Conservation (phyloP, 2,113 vertebrate genomes). For the Noctilio leporinus region DNA sequence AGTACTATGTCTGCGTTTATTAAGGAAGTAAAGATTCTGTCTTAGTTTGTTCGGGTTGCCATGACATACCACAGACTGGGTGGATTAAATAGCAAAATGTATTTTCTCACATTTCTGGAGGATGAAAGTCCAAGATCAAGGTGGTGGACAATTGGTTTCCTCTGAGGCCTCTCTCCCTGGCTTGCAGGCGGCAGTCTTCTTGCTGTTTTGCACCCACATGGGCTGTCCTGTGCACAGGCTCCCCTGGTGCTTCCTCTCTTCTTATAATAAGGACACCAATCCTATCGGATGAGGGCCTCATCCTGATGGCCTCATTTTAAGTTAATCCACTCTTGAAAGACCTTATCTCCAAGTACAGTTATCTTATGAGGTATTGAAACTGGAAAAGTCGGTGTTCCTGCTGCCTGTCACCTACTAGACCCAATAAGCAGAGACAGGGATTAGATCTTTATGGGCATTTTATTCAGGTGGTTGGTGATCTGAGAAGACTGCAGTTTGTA, state of each 20-base stretch:
- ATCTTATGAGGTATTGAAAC: not conserved
- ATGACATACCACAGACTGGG: not conserved
- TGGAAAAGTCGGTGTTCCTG: too few relatives aligned
- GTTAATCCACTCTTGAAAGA: not conserved
- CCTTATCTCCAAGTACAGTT: not conserved
- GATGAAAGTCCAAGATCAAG: not conserved
- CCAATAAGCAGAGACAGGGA: too few relatives aligned
- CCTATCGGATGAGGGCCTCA: not conserved
- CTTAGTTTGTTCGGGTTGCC: not conserved
- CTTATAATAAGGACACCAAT: not conserved
- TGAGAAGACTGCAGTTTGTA: too few relatives aligned
- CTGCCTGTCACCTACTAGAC: too few relatives aligned
- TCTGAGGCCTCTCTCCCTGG: not conserved
- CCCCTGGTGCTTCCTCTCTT: not conserved
- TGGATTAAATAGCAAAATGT: not conserved
- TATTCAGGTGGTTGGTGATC: too few relatives aligned
- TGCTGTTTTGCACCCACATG: not conserved
- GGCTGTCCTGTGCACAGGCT: not conserved
- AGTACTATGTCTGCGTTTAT: not conserved
- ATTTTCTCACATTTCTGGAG: not conserved
- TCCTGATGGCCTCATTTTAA: not conserved
- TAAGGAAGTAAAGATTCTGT: not conserved
- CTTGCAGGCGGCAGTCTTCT: not conserved
- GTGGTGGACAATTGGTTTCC: not conserved
- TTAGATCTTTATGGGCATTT: too few relatives aligned